These are phyloP conservation scores for Eupsilia transversa DNA, from an alignment of 2,888 invertebrate species.

Conservation along the genomic window DNA sequence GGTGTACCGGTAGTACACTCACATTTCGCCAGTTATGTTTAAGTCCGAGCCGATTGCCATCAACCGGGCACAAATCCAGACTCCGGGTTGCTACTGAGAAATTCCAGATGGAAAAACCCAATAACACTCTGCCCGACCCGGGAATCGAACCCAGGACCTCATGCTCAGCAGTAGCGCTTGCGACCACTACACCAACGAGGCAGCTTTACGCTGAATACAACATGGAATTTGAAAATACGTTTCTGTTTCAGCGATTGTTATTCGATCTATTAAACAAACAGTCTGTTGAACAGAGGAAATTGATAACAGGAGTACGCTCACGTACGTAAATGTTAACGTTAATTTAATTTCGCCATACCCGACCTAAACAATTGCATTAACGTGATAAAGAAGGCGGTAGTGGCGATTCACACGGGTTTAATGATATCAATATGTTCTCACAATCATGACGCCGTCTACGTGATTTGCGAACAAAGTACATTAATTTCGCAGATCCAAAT, in stretches of 20 bases:
- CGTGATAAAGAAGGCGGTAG: constrained; percentile 58
- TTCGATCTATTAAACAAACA: constrained; percentile 16
- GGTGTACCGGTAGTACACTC: too few species aligned
- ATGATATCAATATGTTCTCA: constrained; percentile 62
- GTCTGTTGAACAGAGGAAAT: background rate
- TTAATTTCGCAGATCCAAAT: constrained; percentile 59
- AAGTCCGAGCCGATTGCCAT: too few species aligned
- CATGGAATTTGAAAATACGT: constrained; percentile 10
- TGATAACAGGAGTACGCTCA: constrained; percentile 20
- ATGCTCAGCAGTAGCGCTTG: too few species aligned
- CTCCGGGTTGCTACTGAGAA: too few species aligned
- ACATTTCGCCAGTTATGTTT: too few species aligned
- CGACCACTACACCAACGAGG: too few species aligned
- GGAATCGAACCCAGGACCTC: too few species aligned
- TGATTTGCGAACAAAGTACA: constrained; percentile 54
- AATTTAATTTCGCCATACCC: constrained; percentile 42
- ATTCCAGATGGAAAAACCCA: too few species aligned
- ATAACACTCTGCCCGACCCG: too few species aligned
- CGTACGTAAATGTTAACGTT: constrained; percentile 12
- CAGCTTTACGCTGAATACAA: constrained; percentile 32
- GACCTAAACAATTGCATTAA: constrained; percentile 50
- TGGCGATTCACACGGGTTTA: constrained; percentile 60
- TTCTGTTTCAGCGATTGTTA: constrained; percentile 38
- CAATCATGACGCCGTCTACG: constrained; percentile 59
- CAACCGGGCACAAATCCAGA: too few species aligned